A percentile compares a stretch with the other conserved stretches of the same genome.
phyloP scores from a whole-genome alignment of 53 echinoderm and acorn worm species.

The Stichopus horrens region DNA sequence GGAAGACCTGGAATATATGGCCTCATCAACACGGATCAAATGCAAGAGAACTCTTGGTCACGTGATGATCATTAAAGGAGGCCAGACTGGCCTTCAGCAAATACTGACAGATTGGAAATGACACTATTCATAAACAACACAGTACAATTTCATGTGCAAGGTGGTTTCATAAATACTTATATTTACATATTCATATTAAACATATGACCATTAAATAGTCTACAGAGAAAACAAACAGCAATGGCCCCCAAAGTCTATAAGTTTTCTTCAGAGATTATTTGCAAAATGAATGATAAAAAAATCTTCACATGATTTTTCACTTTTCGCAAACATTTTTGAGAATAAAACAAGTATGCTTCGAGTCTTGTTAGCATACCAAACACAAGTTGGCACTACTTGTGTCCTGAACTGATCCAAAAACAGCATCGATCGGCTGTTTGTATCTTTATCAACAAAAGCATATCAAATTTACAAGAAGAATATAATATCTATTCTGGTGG shows the following conservation, averaged over 20 bases:
- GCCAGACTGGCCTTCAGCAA: no score
- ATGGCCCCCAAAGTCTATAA: no score
- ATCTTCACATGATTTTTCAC: no score
- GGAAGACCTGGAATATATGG: no score
- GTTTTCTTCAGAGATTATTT: no score
- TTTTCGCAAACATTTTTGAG: no score
- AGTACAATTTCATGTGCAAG: neutral
- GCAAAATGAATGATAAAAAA: no score
- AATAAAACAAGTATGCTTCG: no score
- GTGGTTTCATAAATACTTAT: slow-evolving; percentile 33
- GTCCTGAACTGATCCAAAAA: neutral
- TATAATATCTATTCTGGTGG: neutral
- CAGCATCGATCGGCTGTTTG: neutral
- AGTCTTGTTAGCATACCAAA: neutral
- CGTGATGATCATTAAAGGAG: no score
- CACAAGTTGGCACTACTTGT: neutral
- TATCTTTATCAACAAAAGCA: neutral
- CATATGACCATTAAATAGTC: neutral
- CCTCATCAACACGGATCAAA: no score
- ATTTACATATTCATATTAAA: slow-evolving; percentile 39
- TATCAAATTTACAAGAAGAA: neutral
- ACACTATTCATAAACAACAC: neutral
- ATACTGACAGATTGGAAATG: no score
- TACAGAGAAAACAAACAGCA: neutral
- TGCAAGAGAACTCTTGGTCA: no score